Evolutionary conservation across 2,888 invertebrate genomes (phyloP).

Genomic region (Andrena trimmerana): DNA sequence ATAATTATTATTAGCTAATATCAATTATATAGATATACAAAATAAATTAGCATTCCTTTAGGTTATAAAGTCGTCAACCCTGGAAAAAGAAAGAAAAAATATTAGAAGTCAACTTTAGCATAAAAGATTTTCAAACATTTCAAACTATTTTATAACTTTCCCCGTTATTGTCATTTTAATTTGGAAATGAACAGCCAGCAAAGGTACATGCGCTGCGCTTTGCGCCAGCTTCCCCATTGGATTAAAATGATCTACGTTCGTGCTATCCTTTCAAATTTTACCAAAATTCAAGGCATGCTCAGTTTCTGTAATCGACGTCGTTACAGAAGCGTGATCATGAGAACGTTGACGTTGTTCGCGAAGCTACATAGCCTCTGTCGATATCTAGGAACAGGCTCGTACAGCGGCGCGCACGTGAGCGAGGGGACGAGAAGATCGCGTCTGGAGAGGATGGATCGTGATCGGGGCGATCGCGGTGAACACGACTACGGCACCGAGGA

Average conservation of each 20-base stretch:
- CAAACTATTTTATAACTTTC: no score
- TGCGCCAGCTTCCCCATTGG: no score
- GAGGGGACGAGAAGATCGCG: constrained; percentile 83
- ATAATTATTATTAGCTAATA: no score
- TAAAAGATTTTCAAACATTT: no score
- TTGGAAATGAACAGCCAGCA: no score
- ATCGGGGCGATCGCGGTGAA: constrained; percentile 84
- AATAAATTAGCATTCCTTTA: no score
- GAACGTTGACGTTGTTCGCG: neutral
- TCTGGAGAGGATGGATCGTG: constrained; percentile 83
- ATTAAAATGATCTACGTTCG: neutral
- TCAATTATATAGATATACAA: no score
- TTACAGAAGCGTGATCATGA: constrained; percentile 20
- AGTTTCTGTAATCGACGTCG: constrained; percentile 21
- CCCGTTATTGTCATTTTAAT: no score
- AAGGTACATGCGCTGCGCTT: no score
- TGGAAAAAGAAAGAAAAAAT: no score
- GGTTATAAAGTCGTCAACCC: no score
- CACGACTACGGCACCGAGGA: constrained; percentile 85
- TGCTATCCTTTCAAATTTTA: constrained; percentile 41
- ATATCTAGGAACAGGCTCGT: constrained; percentile 68
- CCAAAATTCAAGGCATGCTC: neutral
- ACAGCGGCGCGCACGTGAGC: constrained; percentile 75
- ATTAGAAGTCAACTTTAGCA: no score
- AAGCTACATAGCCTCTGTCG: neutral